Evolutionary conservation across 2,888 invertebrate species (phyloP).

Genomic region (Buathra laborator): DNA sequence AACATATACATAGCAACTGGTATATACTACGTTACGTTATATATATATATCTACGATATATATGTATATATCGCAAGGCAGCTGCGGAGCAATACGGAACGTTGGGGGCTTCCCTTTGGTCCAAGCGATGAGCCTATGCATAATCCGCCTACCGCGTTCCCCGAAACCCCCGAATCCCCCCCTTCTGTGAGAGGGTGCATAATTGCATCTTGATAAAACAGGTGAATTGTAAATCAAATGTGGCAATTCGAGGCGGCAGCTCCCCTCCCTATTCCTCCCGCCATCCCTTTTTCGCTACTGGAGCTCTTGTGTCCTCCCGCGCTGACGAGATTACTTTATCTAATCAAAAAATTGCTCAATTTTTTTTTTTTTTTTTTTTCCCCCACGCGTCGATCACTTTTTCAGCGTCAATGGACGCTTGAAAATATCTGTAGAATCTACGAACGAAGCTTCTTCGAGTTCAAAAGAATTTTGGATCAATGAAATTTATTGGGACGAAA

Average conservation of each 20-base stretch:
- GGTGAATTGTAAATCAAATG: constrained; percentile 82
- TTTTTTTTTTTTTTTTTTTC: neutral
- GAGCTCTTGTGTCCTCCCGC: constrained; percentile 32
- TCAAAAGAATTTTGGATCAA: neutral
- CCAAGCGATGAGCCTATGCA: constrained; percentile 77
- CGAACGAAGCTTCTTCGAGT: neutral
- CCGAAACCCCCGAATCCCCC: constrained; percentile 59
- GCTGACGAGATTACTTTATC: constrained; percentile 73
- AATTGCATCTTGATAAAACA: constrained; percentile 83
- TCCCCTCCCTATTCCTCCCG: constrained; percentile 60
- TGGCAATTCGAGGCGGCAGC: constrained; percentile 74
- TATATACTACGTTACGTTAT: neutral
- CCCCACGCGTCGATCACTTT: neutral
- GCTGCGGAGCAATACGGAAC: constrained; percentile 64
- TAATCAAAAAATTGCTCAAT: constrained; percentile 74
- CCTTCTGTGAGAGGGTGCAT: constrained; percentile 79
- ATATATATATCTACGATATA: constrained; percentile 13
- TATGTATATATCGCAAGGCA: constrained; percentile 49
- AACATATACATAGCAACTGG: neutral
- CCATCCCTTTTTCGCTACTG: constrained; percentile 47
- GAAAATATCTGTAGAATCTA: neutral
- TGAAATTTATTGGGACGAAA: neutral
- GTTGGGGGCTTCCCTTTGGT: constrained; percentile 69
- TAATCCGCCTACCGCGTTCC: constrained; percentile 78
- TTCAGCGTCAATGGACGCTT: neutral